phyloP scores from a whole-genome alignment of 2,797 vertebrate species.

The Xenops minutus region DNA sequence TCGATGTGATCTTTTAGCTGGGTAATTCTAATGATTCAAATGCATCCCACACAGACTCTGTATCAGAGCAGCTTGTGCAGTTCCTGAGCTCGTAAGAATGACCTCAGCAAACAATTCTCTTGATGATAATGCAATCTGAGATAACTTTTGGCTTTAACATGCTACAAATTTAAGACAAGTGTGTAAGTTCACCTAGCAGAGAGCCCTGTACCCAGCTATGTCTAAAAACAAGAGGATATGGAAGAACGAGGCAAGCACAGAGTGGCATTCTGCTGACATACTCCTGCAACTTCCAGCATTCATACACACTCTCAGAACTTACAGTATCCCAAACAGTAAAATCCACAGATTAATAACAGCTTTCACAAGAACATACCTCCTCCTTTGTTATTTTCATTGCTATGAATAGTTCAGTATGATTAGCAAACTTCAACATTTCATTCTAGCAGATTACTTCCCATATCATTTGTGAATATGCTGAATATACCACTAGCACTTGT shows the following conservation, averaged over 20 bases:
- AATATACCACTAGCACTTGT: neutral
- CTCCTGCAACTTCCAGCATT: neutral
- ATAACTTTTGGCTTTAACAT: neutral
- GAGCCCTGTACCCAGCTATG: neutral
- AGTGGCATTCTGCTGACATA: neutral
- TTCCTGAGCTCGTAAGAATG: neutral
- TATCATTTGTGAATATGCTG: neutral
- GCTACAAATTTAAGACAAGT: neutral
- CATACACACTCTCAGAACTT: neutral
- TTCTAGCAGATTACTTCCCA: neutral
- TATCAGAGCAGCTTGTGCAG: neutral
- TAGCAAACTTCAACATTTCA: neutral
- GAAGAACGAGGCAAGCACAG: neutral
- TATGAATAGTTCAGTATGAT: neutral
- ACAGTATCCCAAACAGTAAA: neutral
- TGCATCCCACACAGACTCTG: neutral
- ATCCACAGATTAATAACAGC: neutral
- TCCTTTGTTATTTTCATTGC: neutral
- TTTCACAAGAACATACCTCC: neutral
- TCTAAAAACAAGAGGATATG: neutral
- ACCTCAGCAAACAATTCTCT: neutral
- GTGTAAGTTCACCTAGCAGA: neutral
- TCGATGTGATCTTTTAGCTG: neutral
- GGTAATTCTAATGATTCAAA: neutral
- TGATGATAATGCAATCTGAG: neutral